Evolutionary conservation across 2,888 invertebrate genomes (phyloP).

Genomic region (Hirtodrosophila confusa): DNA sequence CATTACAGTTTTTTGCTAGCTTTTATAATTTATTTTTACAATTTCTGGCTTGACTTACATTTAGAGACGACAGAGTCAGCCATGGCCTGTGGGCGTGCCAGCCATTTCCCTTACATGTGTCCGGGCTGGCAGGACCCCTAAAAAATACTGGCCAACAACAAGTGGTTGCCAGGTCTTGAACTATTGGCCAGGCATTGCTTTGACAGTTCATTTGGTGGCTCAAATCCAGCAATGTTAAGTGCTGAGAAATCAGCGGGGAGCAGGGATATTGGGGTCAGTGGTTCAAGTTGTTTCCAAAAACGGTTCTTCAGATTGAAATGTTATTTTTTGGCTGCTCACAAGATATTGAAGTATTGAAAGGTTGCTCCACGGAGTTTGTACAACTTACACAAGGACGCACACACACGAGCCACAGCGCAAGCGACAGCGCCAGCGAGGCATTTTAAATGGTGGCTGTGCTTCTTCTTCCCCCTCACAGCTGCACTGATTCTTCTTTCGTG

Average conservation of each 20-base stretch:
- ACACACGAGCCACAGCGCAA: no score
- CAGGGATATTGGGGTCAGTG: constrained; percentile 52
- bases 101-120: neutral
- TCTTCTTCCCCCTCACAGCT: no score
- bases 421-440: no score
- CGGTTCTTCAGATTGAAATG: no score
- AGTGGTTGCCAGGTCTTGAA: constrained; percentile 55
- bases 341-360: no score
- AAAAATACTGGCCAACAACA: constrained; percentile 56
- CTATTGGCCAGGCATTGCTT: constrained; percentile 14
- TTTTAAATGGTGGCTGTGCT: no score
- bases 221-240: constrained; percentile 6
- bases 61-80: neutral
- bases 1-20: constrained; percentile 2
- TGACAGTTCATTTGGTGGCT: constrained; percentile 13
- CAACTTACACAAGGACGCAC: no score
- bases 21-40: constrained; percentile 9
- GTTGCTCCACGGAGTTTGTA: no score
- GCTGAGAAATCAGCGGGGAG: neutral
- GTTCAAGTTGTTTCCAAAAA: constrained; percentile 33
- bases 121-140: constrained; percentile 25
- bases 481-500: no score
- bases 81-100: neutral
- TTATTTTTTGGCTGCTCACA: no score
- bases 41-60: constrained; percentile 38